Evolutionary conservation across 2,888 invertebrate genomes (phyloP), one percentile per base, ranked within the genome.

Genomic region (Pediacus dermestoides): DNA sequence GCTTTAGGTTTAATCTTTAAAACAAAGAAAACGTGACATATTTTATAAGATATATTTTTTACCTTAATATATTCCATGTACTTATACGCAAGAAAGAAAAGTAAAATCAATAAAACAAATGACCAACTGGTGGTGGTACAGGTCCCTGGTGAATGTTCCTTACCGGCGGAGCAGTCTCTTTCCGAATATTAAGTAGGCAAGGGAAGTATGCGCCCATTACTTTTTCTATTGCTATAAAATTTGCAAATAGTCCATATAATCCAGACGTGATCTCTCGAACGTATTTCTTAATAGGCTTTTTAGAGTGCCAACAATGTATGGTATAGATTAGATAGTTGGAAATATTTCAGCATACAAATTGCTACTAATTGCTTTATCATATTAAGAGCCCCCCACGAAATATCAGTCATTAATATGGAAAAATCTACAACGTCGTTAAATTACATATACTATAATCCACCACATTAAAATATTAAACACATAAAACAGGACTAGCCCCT

Each of bases 171-270:
- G 9, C 14, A 28, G 16, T 30, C 16, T 30, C 30, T 31, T 33
- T 27, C 22, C 32, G 48, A 53, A 52, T 53, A 37, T 45, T 49
- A 53, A 52, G 44, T 42, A 46, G 48, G 22, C 25, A 18, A 34
- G 34, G 44, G 41, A 46, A 42, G 45, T 44, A 41, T 44, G 42
- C 41, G 30, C 39, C 53, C 47, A 49, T 55, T 52, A 51, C 50
- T 50, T 50, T 55, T 57, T 52, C 51, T 45, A 52, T 48, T 46
- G 50, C 52, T 41, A 52, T 53, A 47, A 57, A 55, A 57, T 57
- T 56, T 56, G 55, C 56, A 56, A 57, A 57, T 53, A 53, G 49
- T 48, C 55, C 47, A 54, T 57, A 55, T 56, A 58, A 56, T 50
- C 49, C 43, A 42, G 47, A 58, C 56, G 53, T 58, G 55, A 53